Evolutionary conservation across 2,113 vertebrate species (phyloP), one percentile per base, ranked within the genome.

Genomic region (Acanthisitta chloris): DNA sequence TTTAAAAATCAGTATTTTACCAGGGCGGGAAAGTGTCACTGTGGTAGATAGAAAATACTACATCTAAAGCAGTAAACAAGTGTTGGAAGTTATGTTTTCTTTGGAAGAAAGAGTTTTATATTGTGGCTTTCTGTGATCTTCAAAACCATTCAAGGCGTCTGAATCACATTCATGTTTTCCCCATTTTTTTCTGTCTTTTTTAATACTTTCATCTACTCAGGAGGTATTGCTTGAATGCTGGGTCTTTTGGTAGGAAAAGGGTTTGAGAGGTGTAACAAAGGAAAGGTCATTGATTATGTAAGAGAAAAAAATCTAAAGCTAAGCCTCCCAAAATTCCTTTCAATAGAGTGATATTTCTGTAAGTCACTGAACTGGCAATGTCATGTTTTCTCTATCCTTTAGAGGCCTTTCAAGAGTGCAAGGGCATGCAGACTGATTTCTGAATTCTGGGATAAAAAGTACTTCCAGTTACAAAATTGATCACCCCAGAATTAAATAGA

Each of bases 261-360:
- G 11, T 58, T 87, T 77, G 42, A 58, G 40, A 88, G 5, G 28
- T 4, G 8, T 36, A 73, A 64, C 12, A 79, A 84, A 86, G 45
- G 58, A 72, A 92, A 71, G 14, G 24, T 45, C 38, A n/a, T 28
- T 85, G 70, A 43, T 87, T 77, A 76, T 34, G 25, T 48, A 87
- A 69, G 19, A 92, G 86, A 82, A 71, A 64, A 69, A 83, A 57
- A 12, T 65, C 40, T 65, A 29, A 90, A 96, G n/a, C 46, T 92
- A 80, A 95, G 66, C 43, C 33, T 94, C 29, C 57, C 70, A 19
- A 87, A 95, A 87, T 74, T 85, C 14, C 46, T 92, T 93, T 92
- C 80, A 92, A 17, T 57, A 24, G n/a, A 49, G 33, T 5, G 3
- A 43, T 73, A 66, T 36, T 61, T 93, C 42, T 36, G 34, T 61